Conservation (phyloP, 2,113 vertebrate genomes). For the Mastomys natalensis region DNA sequence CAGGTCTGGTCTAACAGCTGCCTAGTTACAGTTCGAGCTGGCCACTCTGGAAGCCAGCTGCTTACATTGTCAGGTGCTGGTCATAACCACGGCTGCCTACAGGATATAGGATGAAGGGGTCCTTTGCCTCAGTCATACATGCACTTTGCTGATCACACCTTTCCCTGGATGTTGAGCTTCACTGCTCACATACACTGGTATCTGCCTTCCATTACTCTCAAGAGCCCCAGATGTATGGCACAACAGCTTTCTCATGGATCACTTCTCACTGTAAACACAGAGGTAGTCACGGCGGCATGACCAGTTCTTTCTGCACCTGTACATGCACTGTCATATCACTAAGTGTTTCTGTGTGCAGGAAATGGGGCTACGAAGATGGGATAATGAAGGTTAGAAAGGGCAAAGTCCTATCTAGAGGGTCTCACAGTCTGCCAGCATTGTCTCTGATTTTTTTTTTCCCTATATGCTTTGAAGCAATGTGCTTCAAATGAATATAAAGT, state of each 20-base stretch:
- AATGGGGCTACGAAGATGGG: neutral
- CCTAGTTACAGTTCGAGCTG: too few relatives aligned
- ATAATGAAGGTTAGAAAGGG: neutral
- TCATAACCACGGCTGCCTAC: too few relatives aligned
- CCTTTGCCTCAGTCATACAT: neutral
- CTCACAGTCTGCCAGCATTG: neutral
- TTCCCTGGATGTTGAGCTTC: too few relatives aligned
- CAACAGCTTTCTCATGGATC: neutral
- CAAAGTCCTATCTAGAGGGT: neutral
- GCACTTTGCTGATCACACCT: neutral
- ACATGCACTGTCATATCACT: neutral
- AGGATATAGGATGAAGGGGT: neutral
- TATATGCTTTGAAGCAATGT: neutral
- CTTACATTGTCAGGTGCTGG: too few relatives aligned
- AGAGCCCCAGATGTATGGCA: neutral
- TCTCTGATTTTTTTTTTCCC: neutral
- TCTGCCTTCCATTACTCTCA: neutral
- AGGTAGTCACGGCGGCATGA: too few relatives aligned
- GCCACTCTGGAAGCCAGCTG: too few relatives aligned
- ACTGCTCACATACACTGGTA: neutral
- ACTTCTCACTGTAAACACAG: rapidly evolving
- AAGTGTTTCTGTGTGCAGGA: neutral
- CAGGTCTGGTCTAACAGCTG: too few relatives aligned
- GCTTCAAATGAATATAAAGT: neutral
- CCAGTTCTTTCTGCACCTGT: too few relatives aligned